Conservation (phyloP, 2,888 invertebrate genomes). For the Apoda limacodes region DNA sequence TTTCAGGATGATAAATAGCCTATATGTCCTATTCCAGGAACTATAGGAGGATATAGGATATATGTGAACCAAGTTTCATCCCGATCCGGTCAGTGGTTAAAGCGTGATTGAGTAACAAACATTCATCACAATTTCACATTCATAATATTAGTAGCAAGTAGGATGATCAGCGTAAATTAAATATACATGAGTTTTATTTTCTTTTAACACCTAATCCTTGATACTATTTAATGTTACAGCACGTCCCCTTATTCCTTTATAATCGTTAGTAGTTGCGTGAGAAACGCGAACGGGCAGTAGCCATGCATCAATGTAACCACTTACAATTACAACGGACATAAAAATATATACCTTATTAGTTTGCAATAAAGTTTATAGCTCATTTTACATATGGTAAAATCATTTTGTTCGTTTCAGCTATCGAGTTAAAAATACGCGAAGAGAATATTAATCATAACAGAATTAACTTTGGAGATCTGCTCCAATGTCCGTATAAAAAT, state of each 20-base stretch:
- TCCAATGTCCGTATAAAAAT: slow-evolving; percentile 56
- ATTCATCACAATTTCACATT: slow-evolving; percentile 6
- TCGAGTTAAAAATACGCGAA: slow-evolving; percentile 55
- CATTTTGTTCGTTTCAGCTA: slow-evolving; percentile 33
- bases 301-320: background rate
- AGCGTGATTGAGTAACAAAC: too few relatives aligned
- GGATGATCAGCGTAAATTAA: too few relatives aligned
- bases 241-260: slow-evolving; percentile 43
- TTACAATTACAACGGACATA: background rate
- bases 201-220: slow-evolving; percentile 24
- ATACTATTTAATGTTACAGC: slow-evolving; percentile 48
- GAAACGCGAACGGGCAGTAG: slow-evolving; percentile 60
- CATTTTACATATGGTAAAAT: too few relatives aligned
- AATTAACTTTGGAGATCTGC: slow-evolving; percentile 69
- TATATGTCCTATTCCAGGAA: too few relatives aligned
- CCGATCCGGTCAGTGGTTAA: too few relatives aligned
- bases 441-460: slow-evolving; percentile 65
- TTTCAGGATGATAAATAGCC: too few relatives aligned
- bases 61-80: too few relatives aligned
- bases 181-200: too few relatives aligned
- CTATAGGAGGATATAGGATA: slow-evolving; percentile 22
- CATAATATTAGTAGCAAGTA: too few relatives aligned
- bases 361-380: slow-evolving; percentile 27
- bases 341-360: too few relatives aligned
- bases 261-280: slow-evolving; percentile 62